These are phyloP conservation scores for Drosophila neotestacea DNA, from an alignment of 2,888 invertebrate genomes.

Conservation along the genomic window DNA sequence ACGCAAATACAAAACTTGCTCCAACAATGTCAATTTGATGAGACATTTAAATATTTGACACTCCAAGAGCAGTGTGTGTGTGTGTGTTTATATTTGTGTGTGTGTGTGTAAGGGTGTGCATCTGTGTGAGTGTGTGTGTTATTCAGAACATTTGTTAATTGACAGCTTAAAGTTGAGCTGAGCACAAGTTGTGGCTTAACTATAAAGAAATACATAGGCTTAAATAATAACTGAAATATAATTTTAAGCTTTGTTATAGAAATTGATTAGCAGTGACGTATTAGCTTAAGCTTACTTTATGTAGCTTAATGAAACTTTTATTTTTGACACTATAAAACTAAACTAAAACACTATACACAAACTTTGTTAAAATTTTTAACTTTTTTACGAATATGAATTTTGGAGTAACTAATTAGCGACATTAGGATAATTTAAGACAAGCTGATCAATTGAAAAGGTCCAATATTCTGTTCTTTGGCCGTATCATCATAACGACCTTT, in stretches of 20 bases:
- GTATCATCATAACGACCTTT: no score
- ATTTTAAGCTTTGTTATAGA: not conserved
- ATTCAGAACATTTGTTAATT: conserved; percentile 56
- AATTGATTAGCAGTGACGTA: no score
- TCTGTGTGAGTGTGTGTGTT: not conserved
- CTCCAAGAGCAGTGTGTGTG: conserved; percentile 9
- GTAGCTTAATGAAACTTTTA: no score
- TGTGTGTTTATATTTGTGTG: conserved; percentile 5
- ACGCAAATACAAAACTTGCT: conserved; percentile 66
- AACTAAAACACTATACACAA: no score
- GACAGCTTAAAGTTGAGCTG: conserved; percentile 49
- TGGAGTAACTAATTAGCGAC: no score
- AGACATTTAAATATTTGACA: conserved; percentile 60
- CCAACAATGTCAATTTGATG: conserved; percentile 75
- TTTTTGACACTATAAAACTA: no score
- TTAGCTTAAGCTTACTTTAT: no score
- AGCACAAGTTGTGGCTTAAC: conserved; percentile 5
- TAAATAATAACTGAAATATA: not conserved
- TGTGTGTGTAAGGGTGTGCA: not conserved
- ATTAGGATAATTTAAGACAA: no score
- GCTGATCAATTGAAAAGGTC: no score
- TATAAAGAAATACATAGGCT: not conserved
- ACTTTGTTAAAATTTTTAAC: no score
- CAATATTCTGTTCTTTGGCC: no score
- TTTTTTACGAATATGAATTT: no score